Evolutionary conservation across 1,140 invertebrate genomes (phyloP), one percentile per base, ranked within the genome.

Genomic region (Acyrthosiphon pisum): DNA sequence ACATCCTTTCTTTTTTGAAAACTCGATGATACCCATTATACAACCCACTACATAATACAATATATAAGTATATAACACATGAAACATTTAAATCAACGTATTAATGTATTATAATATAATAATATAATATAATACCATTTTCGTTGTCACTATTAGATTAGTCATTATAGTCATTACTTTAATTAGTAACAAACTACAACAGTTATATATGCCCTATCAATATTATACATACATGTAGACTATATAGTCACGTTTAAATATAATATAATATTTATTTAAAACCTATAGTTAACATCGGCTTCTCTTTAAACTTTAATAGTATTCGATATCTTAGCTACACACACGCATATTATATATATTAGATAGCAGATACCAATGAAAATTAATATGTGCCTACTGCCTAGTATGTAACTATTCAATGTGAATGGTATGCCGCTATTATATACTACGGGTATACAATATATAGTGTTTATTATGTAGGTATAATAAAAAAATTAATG

Each of bases 391-490:
- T 89, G 14, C 41, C 41, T 41, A 41, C 41, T 50, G 53, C 30
- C 60, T 68, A 68, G n/a, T 76, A n/a, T n/a, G 37, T 56, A 89
- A 89, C 35, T 89, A 84, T 46, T 22, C 50, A 89, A n/a, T 56
- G 88, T 89, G 88, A 89, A 89, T 56, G 88, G 88, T 53, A 56
- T 53, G 50, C 35, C 23, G 88, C 37, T 89, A 56, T 53, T 56
- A 35, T 35, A 56, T 53, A 89, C 87, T 56, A 53, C 3, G 3
- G 6, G 26, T 46, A 76, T 76, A 76, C 14, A 53, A 30, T 68
- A 41, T 46, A 44, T 11, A 89, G 48, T 89, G 30, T 89, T 89
- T 20, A 50, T 89, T 53, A 89, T 7, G 87, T 50, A 53, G 11
- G 0, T 11, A 84, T 41, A 41, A 44, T 26, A 41, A 89, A 89